Base-by-base conservation (phyloP, 2,797 vertebrate species). In the Dermochelys coriacea region DNA sequence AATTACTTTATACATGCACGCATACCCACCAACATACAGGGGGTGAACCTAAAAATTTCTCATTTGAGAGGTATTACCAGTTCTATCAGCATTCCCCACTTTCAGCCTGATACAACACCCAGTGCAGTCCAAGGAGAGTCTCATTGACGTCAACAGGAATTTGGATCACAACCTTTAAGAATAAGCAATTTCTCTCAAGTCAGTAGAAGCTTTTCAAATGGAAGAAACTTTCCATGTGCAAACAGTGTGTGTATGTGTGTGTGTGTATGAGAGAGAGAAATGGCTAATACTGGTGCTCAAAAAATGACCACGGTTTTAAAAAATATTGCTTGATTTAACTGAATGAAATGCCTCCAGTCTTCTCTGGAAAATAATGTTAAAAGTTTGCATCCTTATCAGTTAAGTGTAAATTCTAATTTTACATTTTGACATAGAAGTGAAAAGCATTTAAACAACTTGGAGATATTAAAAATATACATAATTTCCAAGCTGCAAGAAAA, bases 351-450 rank as follows among this genome's bases (percentile, higher is more conserved):
- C 8, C 0, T 55, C 80, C 11, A 45, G 4, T 3, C 77, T 74
- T 49, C 12, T 64, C 37, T 93, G 34, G 49, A 86, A 90, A 87
- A 77, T 47, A 77, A 77, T 86, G 41, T 8, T 29, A 86, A 6
- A 3, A 7, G 4, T 74, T 92, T 49, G 12, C 18, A 11, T 71
- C 2, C 34, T 6, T 16, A 3, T 85, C 51, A 77, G 18, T 25
- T 49, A 84, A 88, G 68, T 15, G n/a, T 2, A 75, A 31, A 10
- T 77, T 68, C 87, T 79, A 19, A 6, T 85, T 11, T 80, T 89
- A 37, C 1, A 55, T 80, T 55, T 80, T 81, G 54, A n/a, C 1
- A 51, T 12, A 84, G 71, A 81, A 84, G 80, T 78, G 2, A 34
- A 95, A 80, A 80, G 1, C 12, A 41, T 41, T 2, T 47, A n/a